Evolutionary conservation across 2,113 vertebrate species (phyloP).

Genomic region (Herpetotheres cachinnans): DNA sequence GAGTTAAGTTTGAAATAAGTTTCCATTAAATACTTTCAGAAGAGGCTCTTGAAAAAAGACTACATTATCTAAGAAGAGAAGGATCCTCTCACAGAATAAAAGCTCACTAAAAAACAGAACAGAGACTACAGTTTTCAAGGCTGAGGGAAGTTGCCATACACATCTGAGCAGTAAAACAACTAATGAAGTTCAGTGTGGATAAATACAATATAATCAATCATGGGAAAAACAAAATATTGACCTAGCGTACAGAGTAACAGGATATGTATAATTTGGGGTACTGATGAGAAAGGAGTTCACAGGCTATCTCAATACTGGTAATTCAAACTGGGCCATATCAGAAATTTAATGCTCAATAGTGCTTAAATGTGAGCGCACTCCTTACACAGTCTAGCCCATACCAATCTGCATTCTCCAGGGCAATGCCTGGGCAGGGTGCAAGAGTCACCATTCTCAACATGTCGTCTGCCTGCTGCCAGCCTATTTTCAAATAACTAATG

Average conservation of each 20-base stretch:
- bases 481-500: neutral
- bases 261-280: neutral
- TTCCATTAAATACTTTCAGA: neutral
- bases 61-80: neutral
- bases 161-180: neutral
- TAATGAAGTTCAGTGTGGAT: neutral
- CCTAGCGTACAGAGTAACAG: neutral
- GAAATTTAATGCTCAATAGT: neutral
- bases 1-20: neutral
- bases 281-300: neutral
- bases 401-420: neutral
- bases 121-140: neutral
- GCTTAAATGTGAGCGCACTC: neutral
- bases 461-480: fast-evolving
- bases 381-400: neutral
- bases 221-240: neutral
- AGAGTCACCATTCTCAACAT: neutral
- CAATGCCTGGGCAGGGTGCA: neutral
- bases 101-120: neutral
- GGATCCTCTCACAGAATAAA: neutral
- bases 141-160: neutral
- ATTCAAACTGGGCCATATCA: neutral
- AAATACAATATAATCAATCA: neutral
- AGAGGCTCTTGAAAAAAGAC: neutral
- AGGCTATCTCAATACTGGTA: neutral